These are phyloP conservation scores for Seriola dumerili DNA, from an alignment of 2,113 vertebrate genomes.

Conservation along the genomic window DNA sequence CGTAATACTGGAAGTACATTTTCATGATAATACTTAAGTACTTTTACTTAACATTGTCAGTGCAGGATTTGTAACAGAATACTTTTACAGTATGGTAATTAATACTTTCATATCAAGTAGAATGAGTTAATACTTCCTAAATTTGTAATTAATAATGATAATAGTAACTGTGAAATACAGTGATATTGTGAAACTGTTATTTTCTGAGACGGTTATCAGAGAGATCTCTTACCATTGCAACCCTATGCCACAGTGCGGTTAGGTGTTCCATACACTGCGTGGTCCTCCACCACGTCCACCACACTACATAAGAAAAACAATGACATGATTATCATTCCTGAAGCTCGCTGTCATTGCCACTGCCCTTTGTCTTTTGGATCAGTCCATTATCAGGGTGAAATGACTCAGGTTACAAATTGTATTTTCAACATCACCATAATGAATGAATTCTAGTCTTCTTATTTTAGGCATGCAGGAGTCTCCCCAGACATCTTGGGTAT, in stretches of 20 bases:
- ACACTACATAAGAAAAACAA: neutral
- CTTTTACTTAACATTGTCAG: too few relatives aligned
- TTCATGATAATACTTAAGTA: too few relatives aligned
- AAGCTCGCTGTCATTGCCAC: neutral
- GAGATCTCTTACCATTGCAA: too few relatives aligned
- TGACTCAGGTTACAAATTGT: neutral
- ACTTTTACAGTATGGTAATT: too few relatives aligned
- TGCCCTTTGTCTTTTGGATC: neutral
- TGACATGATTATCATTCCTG: constrained; percentile 22
- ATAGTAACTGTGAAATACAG: too few relatives aligned
- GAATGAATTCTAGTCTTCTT: neutral
- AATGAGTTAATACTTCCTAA: too few relatives aligned
- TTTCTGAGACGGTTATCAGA: too few relatives aligned
- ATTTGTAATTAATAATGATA: too few relatives aligned
- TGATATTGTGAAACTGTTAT: too few relatives aligned
- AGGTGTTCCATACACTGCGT: neutral
- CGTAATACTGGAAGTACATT: too few relatives aligned
- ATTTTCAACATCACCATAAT: neutral
- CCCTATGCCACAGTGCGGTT: neutral
- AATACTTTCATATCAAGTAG: too few relatives aligned
- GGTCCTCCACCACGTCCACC: neutral
- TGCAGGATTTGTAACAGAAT: too few relatives aligned
- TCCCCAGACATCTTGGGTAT: neutral
- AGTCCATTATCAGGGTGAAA: neutral
- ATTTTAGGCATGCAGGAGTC: neutral